Base-by-base conservation (phyloP, 2,888 invertebrate genomes). In the Prosapia bicincta region DNA sequence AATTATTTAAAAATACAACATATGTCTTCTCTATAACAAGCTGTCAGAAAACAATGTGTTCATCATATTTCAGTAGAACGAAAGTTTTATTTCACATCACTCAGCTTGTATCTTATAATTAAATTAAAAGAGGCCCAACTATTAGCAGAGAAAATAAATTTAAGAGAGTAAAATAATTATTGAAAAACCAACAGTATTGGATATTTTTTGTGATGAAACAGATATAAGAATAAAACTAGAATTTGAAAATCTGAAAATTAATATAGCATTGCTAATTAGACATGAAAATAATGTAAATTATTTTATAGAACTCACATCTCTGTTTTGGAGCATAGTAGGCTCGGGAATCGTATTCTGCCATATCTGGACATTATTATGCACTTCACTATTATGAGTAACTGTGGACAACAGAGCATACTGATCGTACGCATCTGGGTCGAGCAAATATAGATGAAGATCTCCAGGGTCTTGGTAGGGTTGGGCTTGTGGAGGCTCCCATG, bases 401-500 rank as follows among this genome's bases (percentile, higher is more conserved):
- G 93, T 92, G 69, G 96, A 96, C 72, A 79, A 76, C 20, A 80
- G 78, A 26, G 76, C 72, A 30, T 79, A 81, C 77, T 99, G 98
- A 87, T 99, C 99, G 82, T 94, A 96, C 73, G 97, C 95, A 86
- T 99, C 98, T 0, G 95, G 94, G 83, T 99, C 97, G 84, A 95
- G 89, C 65, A 99, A 88, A 87, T 96, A 99, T 86, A 93, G 94
- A 84, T 96, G 94, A 76, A 99, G 87, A 87, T 99, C 98, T 65
- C 94, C 94, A 84, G 96, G 94, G 76, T 97, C 94, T 84, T 94
- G 93, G 86, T 96, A 99, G 0, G 95, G 93, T 83, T 94, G 93
- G 0, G 95, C 92, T 71, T 90, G 89, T 66, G 99, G 99, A 0
- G 95, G 92, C 79, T 94, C 93, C 98, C 98, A 99, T 83, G 97